These are phyloP conservation scores for Calvadosia cruxmelitensis DNA, from an alignment of 30 jellyfish, hydroid and myxozoan genomes.

Conservation along the genomic window DNA sequence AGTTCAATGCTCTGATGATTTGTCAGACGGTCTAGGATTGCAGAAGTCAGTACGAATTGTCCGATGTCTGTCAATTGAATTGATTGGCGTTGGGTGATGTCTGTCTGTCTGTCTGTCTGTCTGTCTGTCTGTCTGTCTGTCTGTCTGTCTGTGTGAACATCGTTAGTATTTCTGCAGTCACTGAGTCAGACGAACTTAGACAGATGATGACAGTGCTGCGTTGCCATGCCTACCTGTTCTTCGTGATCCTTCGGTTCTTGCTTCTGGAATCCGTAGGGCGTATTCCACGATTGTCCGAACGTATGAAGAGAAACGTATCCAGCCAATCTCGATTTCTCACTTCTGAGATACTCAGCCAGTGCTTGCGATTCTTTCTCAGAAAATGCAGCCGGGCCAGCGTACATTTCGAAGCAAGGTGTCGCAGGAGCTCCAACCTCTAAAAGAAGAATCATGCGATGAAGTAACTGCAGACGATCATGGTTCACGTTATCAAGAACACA, in stretches of 20 bases:
- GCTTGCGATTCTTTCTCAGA: constrained; percentile 34
- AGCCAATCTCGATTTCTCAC: background rate
- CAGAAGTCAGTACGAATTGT: too few species aligned
- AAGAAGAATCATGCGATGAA: too few species aligned
- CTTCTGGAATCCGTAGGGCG: constrained; percentile 28
- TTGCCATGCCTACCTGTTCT: constrained; percentile 37
- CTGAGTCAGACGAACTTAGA: too few species aligned
- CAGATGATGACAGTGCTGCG: too few species aligned
- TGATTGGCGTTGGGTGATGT: background rate
- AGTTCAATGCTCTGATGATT: too few species aligned
- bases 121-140: background rate
- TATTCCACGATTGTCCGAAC: constrained; percentile 31
- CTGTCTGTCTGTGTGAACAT: background rate
- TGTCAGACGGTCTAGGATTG: too few species aligned
- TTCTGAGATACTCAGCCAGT: constrained; percentile 14
- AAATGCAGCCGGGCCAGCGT: constrained; percentile 32
- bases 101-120: background rate
- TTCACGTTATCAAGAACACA: too few species aligned
- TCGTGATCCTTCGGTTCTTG: constrained; percentile 7
- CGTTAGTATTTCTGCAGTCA: too few species aligned
- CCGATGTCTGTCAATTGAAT: background rate
- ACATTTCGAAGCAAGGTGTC: constrained; percentile 36
- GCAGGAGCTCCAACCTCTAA: constrained; percentile 41
- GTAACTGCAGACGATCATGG: too few species aligned
- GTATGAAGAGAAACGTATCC: constrained; percentile 26